phyloP scores from a whole-genome alignment of 2,797 vertebrate genomes.

The Gymnopithys bicolor region DNA sequence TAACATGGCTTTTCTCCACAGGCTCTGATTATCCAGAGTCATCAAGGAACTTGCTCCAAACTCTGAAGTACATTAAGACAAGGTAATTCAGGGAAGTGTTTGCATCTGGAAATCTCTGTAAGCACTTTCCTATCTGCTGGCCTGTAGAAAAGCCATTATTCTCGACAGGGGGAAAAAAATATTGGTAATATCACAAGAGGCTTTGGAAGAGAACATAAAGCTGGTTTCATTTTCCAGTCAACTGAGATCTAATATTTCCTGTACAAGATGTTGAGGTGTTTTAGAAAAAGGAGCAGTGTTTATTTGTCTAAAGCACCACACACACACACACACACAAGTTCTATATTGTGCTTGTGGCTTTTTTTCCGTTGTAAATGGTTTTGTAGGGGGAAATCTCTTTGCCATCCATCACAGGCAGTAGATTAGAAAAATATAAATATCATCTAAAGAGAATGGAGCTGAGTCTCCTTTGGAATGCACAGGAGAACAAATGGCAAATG shows the following conservation, averaged over 20 bases:
- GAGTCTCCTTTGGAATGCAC: not conserved
- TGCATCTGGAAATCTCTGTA: slow-evolving; percentile 47
- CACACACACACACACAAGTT: not conserved
- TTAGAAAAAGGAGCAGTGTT: slow-evolving; percentile 7
- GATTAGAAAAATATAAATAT: slow-evolving; percentile 61
- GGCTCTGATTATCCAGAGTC: slow-evolving; percentile 30
- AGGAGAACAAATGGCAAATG: not conserved
- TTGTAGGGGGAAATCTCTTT: slow-evolving; percentile 38
- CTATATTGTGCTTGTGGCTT: not conserved
- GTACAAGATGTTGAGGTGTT: slow-evolving; percentile 24
- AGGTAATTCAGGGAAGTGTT: slow-evolving; percentile 40
- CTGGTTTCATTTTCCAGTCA: slow-evolving; percentile 50
- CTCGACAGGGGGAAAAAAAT: slow-evolving; percentile 48
- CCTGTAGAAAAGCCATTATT: slow-evolving; percentile 64
- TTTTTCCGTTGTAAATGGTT: slow-evolving; percentile 48
- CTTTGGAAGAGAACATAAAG: slow-evolving; percentile 53
- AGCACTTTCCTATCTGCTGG: slow-evolving; percentile 33
- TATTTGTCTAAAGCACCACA: slow-evolving; percentile 9
- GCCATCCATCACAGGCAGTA: slow-evolving; percentile 14
- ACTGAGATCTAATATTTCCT: slow-evolving; percentile 54
- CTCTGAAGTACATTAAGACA: slow-evolving; percentile 45
- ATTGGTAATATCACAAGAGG: slow-evolving; percentile 46
- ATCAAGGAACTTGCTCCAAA: slow-evolving; percentile 30
- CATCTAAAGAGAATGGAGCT: not conserved
- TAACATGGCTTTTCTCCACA: not conserved